Conservation (phyloP, 2,113 vertebrate genomes). For the Anguilla rostrata region DNA sequence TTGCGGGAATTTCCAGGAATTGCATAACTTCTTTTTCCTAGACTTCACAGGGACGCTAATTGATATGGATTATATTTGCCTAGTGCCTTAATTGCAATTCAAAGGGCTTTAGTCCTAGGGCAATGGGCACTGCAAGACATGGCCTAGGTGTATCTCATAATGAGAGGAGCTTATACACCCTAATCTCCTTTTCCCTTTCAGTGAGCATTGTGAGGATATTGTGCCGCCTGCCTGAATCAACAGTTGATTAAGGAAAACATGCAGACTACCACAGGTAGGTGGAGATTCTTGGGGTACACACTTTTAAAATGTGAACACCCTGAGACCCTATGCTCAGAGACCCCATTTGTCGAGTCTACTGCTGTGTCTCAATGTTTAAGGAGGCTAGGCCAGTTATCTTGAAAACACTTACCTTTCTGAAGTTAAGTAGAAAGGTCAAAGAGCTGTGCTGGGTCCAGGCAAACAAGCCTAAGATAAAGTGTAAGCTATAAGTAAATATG, state of each 20-base stretch:
- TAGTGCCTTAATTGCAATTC: conserved; percentile 33
- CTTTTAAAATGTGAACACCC: background rate
- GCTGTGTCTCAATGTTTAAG: background rate
- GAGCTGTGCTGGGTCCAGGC: background rate
- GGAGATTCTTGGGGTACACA: background rate
- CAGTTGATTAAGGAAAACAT: background rate
- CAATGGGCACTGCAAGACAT: background rate
- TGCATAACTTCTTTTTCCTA: conserved; percentile 25
- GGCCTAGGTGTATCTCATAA: conserved; percentile 3
- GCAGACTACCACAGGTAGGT: background rate
- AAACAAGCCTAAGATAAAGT: background rate
- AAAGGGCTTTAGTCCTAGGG: conserved; percentile 13
- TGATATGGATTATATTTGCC: conserved; percentile 30
- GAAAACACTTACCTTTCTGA: background rate
- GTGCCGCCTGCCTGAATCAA: background rate
- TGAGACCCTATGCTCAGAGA: background rate
- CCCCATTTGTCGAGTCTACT: too few relatives aligned
- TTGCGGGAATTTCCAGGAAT: conserved; percentile 23
- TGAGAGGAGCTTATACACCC: background rate
- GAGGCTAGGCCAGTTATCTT: background rate
- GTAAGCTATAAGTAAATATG: background rate
- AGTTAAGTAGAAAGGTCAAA: background rate
- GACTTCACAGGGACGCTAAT: conserved; percentile 20
- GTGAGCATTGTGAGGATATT: background rate
- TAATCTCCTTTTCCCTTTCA: background rate